phyloP scores from a whole-genome alignment of 2,797 vertebrate genomes.

The Paguma larvata region DNA sequence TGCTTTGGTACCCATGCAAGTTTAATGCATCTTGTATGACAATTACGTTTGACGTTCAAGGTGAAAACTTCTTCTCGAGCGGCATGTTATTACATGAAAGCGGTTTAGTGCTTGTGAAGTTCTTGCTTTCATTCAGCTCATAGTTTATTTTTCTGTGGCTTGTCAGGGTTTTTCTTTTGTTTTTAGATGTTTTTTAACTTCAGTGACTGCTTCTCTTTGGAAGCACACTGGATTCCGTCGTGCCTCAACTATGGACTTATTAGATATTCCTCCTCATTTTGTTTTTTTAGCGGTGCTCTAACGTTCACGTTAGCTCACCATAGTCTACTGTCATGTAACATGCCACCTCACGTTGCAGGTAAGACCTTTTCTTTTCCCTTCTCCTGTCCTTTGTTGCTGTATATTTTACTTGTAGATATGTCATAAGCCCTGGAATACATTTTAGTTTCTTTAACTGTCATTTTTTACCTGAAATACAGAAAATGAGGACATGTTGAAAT shows the following conservation, averaged over 20 bases:
- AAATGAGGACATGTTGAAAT: neutral
- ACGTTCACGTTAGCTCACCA: neutral
- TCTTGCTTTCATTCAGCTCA: neutral
- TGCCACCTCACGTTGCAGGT: neutral
- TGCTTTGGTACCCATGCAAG: neutral
- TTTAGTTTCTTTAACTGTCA: neutral
- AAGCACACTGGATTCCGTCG: neutral
- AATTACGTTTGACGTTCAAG: neutral
- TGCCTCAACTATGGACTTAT: neutral
- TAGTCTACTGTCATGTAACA: neutral
- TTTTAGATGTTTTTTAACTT: neutral
- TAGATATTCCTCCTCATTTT: neutral
- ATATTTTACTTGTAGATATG: neutral
- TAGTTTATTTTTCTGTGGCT: neutral
- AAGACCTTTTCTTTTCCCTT: neutral
- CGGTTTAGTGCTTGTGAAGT: neutral
- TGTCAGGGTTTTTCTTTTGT: neutral
- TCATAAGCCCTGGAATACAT: neutral
- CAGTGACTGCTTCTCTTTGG: neutral
- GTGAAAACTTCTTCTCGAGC: neutral
- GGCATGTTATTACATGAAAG: neutral
- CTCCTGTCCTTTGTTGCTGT: neutral
- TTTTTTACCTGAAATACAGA: slow-evolving; percentile 27
- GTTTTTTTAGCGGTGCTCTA: neutral
- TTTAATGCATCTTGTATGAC: slow-evolving; percentile 15